Evolutionary conservation across 1,140 invertebrate species (phyloP).

Genomic region (Lanistes nyassanus): DNA sequence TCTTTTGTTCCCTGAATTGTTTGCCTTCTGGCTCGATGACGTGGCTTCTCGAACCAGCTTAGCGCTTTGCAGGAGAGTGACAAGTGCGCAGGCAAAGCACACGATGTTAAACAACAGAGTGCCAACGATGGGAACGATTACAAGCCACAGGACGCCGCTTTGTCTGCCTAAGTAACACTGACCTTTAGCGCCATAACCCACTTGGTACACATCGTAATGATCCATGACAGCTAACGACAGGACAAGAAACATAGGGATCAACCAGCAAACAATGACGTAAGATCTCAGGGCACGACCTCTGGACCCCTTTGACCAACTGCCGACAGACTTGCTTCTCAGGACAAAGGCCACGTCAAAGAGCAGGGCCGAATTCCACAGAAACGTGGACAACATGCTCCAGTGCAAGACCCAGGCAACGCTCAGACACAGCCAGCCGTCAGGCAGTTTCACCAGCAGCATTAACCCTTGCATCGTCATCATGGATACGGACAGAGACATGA

Average conservation of each 20-base stretch:
- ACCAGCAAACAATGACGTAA: slow-evolving; percentile 5
- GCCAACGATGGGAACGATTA: slow-evolving; percentile 51
- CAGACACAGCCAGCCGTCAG: slow-evolving; percentile 33
- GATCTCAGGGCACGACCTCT: neutral
- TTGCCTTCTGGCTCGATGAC: slow-evolving; percentile 19
- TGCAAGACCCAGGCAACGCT: slow-evolving; percentile 65
- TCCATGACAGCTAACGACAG: neutral
- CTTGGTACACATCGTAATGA: neutral
- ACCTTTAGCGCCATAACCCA: slow-evolving; percentile 8
- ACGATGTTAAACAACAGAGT: slow-evolving; percentile 46
- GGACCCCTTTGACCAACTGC: neutral
- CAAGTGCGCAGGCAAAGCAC: slow-evolving; percentile 48
- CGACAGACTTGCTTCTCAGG: slow-evolving; percentile 56
- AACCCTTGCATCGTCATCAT: slow-evolving; percentile 66
- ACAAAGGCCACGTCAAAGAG: slow-evolving; percentile 74
- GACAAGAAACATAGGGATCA: slow-evolving; percentile 3
- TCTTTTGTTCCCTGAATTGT: slow-evolving; percentile 43
- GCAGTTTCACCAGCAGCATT: slow-evolving; percentile 45
- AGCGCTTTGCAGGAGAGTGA: slow-evolving; percentile 63
- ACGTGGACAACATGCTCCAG: slow-evolving; percentile 69
- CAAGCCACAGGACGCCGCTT: slow-evolving; percentile 40
- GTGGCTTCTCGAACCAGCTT: slow-evolving; percentile 39
- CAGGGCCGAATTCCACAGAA: slow-evolving; percentile 71
- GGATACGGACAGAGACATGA: slow-evolving; percentile 65
- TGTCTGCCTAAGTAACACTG: slow-evolving; percentile 64